Evolutionary conservation across 1,140 invertebrate genomes (phyloP).

Genomic region (Lepidurus apus): DNA sequence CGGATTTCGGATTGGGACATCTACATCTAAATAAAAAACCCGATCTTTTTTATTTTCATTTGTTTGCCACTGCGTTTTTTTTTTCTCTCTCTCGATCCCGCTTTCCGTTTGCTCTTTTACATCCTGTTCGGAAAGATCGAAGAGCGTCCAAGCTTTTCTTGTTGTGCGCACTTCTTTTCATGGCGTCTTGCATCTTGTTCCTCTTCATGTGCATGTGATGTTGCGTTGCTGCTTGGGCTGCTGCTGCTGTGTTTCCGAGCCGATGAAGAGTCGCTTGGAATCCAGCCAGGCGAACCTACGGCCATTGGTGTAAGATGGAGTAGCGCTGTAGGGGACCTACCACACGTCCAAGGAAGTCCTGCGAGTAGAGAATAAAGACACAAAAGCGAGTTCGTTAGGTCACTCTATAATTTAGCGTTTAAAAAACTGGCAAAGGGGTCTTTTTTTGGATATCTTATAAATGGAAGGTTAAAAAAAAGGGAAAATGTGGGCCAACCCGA

Average conservation of each 20-base stretch:
- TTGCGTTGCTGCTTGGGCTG: not conserved
- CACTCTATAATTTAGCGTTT: slow-evolving; percentile 16
- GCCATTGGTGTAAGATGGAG: slow-evolving; percentile 4
- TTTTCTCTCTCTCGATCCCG: not conserved
- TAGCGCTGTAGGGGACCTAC: slow-evolving; percentile 1
- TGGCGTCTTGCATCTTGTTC: slow-evolving; percentile 5
- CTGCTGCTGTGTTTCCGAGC: not conserved
- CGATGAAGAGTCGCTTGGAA: slow-evolving; percentile 13
- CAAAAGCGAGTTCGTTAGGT: slow-evolving; percentile 18
- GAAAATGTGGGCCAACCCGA: not conserved
- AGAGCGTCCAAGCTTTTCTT: not conserved
- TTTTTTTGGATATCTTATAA: not conserved
- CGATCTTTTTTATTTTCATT: not conserved
- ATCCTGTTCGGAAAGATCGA: not conserved
- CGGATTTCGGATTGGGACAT: not conserved
- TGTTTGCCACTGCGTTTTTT: not conserved
- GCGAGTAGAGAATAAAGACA: slow-evolving; percentile 2
- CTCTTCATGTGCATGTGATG: not conserved
- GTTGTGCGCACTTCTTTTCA: not conserved
- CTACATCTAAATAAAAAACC: not conserved
- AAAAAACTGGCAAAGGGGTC: not conserved
- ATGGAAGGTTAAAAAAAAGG: not conserved
- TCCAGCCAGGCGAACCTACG: not conserved
- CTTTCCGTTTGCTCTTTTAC: not conserved
- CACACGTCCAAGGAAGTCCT: not conserved